phyloP scores from a whole-genome alignment of 2,888 invertebrate species.

The Lepidochitona cinerea region DNA sequence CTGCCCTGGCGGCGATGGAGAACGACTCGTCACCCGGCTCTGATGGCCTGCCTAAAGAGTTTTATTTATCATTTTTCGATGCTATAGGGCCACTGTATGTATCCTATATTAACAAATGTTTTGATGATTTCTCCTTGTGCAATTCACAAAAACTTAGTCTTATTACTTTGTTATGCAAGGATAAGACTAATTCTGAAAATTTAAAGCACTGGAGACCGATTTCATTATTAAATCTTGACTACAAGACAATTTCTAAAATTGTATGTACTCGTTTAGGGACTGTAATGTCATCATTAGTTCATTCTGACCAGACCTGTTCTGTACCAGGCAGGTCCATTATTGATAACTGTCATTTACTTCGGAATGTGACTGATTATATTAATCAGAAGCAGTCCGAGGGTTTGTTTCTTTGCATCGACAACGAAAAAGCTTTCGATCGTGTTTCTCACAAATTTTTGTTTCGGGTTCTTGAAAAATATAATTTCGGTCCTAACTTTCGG shows the following conservation, averaged over 20 bases:
- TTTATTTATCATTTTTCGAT: slow-evolving; percentile 12
- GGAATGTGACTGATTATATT: background rate
- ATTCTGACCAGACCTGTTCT: background rate
- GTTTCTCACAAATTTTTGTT: background rate
- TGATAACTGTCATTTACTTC: background rate
- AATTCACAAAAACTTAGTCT: background rate
- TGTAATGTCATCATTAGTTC: background rate
- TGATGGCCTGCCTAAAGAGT: slow-evolving; percentile 5
- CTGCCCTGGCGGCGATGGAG: slow-evolving; percentile 1
- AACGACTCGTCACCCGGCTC: slow-evolving; percentile 6
- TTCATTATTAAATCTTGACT: background rate
- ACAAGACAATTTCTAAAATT: background rate
- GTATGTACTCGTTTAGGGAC: background rate
- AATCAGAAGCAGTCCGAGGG: background rate
- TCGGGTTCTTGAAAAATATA: background rate
- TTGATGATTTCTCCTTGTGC: background rate
- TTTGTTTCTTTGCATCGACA: background rate
- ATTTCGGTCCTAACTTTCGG: background rate
- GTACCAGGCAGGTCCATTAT: background rate
- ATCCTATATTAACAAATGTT: background rate
- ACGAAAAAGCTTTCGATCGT: background rate
- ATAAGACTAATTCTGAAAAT: background rate
- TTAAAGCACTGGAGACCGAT: background rate
- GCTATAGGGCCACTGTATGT: background rate
- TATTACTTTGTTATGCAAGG: background rate